Evolutionary conservation across 2,113 vertebrate species (phyloP).

Genomic region (Limnothrissa miodon): DNA sequence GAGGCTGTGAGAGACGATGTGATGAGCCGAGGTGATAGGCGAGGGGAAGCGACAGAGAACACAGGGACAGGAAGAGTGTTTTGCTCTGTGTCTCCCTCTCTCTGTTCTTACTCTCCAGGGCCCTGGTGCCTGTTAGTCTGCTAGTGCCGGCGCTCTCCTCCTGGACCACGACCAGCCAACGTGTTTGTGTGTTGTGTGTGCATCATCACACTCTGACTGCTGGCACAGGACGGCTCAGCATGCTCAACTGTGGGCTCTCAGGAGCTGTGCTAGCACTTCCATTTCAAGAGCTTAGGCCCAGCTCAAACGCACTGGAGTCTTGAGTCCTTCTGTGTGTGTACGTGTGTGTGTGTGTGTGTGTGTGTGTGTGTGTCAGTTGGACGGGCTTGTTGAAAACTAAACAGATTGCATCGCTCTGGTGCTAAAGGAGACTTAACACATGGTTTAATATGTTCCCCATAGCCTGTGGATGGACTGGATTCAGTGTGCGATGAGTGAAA

Average conservation of each 20-base stretch:
- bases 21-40: not conserved
- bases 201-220: not conserved
- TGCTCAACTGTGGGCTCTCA: not conserved
- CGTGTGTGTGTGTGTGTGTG: not conserved
- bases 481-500: not conserved
- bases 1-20: not conserved
- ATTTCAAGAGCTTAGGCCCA: not conserved
- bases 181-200: not conserved
- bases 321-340: not conserved
- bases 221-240: not conserved
- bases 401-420: not conserved
- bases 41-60: not conserved
- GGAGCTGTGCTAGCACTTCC: not conserved
- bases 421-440: not conserved
- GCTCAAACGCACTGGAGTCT: not conserved
- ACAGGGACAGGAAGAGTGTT: not conserved
- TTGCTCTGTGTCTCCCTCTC: not conserved
- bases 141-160: not conserved
- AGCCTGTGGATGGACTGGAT: not conserved
- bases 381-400: not conserved
- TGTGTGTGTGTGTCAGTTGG: not conserved
- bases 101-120: no score
- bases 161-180: not conserved
- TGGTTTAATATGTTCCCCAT: conserved; percentile 6
- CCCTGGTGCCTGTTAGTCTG: not conserved